phyloP scores from a whole-genome alignment of 2,113 vertebrate genomes.

The Hymenochirus boettgeri region DNA sequence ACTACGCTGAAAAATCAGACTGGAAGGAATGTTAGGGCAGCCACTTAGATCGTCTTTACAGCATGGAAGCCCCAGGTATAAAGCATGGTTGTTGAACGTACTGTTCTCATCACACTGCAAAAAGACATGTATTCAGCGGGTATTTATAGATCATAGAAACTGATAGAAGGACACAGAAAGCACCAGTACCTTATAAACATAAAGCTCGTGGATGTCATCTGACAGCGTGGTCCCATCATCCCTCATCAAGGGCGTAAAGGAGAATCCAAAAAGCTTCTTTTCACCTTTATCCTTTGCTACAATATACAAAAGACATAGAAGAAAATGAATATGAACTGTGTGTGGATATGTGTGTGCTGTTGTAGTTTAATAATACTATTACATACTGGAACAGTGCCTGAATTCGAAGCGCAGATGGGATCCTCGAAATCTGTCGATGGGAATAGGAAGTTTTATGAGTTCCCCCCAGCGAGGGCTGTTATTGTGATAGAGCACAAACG shows the following conservation, averaged over 20 bases:
- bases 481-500: constrained; percentile 93
- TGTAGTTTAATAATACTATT: not conserved
- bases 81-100: constrained; percentile 90
- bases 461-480: constrained; percentile 94
- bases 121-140: not conserved
- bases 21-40: constrained; percentile 85
- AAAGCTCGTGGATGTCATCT: constrained; percentile 89
- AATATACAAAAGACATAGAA: not conserved
- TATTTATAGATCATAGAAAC: not conserved
- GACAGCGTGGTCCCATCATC: constrained; percentile 95
- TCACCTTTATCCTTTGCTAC: constrained; percentile 95
- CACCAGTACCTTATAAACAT: constrained; percentile 85
- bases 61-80: constrained; percentile 91
- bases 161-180: not conserved
- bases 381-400: constrained; percentile 95
- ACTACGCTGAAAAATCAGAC: constrained; percentile 92
- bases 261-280: constrained; percentile 93
- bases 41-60: constrained; percentile 92
- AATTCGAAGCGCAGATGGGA: constrained; percentile 95
- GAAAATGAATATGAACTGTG: not conserved
- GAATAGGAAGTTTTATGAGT: constrained; percentile 88
- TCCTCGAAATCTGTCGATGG: constrained; percentile 88
- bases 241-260: constrained; percentile 92
- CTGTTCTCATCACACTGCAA: constrained; percentile 89
- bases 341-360: not conserved